Percentiles rank a stretch among this genome's conserved stretches.
phyloP scores from a whole-genome alignment of 2,113 vertebrate species.

The Zosterops borbonicus region DNA sequence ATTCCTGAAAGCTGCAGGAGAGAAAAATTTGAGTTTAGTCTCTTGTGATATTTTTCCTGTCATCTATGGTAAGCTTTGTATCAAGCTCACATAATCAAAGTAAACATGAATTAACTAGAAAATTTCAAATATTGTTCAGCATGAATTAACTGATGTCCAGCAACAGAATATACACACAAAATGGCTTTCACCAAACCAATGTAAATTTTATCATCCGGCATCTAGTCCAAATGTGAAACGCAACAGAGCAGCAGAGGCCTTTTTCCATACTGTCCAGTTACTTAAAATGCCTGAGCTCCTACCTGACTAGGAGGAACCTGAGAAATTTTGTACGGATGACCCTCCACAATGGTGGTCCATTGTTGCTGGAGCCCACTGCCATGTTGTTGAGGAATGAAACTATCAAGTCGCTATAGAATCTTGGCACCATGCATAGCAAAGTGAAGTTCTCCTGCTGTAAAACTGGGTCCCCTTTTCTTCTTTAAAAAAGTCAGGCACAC shows the following conservation, averaged over 20 bases:
- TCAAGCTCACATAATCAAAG: background rate
- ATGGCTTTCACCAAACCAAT: background rate
- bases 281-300: background rate
- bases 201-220: background rate
- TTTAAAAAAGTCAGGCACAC: background rate
- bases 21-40: background rate
- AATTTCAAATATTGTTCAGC: background rate
- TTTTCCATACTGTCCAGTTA: background rate
- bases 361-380: background rate
- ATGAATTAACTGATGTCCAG: background rate
- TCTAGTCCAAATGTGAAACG: background rate
- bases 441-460: background rate
- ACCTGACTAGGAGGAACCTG: background rate
- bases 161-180: background rate
- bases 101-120: background rate
- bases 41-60: background rate
- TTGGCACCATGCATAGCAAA: background rate
- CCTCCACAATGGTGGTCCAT: background rate
- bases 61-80: background rate
- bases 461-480: background rate
- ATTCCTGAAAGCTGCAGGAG: background rate
- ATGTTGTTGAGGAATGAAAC: background rate
- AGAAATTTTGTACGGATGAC: background rate
- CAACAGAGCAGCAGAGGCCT: background rate
- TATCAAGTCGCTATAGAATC: background rate